Evolutionary conservation across 1,140 invertebrate species (phyloP), one percentile per base, ranked within the genome.

Genomic region (Holotrichia oblita): DNA sequence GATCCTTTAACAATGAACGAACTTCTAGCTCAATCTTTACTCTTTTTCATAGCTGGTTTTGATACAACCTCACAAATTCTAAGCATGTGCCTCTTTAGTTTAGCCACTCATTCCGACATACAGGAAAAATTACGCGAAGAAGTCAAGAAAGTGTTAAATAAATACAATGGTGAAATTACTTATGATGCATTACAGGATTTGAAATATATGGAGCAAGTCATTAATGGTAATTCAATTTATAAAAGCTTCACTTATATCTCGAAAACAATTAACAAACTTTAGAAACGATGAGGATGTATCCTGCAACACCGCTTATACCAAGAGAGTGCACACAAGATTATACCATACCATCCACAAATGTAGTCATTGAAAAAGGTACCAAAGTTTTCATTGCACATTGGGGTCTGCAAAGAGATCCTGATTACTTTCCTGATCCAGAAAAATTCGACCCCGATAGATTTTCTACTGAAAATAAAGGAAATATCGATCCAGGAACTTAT

Each of bases 1-100:
- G 0, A 3, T n/a, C 10, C 22, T 22, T 40, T 80, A 12, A 78
- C 42, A 14, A 61, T 78, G 27, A 40, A 78, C n/a, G 79, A 80
- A 41, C 6, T 78, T 6, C 12, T 78, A 4, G 77, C 79, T 14
- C 72, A 80, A 40, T 69, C 69, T 8, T 78, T 75, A 59, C 27
- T 80, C 17, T 78, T 80, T 41, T 80, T 80, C 41, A 14, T 89
- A 1, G 90, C 90, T 72, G 89, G 89, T 3, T 89, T 87, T 78
- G 88, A 89, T 76, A 89, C 87, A 0, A 87, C 86, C 7, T 87
- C 88, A 0, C 85, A 85, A 9, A 85, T 86, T 0, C 84, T 88
- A 48, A 85, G 84, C 24, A 88, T 87, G 80, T 84, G 87, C 0
- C 74, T 89, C 0, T 90, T 89, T 80, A 83, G 88, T 74, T 76